Conservation (phyloP, 2,113 vertebrate genomes). For the Uria aalge region DNA sequence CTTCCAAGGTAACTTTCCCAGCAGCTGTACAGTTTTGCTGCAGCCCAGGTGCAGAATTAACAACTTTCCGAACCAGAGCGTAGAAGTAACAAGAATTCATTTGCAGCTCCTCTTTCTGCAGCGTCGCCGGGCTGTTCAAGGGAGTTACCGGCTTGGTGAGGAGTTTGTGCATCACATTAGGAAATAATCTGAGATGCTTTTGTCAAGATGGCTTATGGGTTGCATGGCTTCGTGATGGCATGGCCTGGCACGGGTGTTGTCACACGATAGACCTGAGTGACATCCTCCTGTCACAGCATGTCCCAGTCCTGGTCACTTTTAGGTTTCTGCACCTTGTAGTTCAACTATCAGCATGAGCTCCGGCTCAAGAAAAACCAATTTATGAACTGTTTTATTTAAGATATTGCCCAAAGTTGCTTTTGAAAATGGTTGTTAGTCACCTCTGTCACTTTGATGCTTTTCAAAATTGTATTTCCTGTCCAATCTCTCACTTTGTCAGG, state of each 20-base stretch:
- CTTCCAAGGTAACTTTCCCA: neutral
- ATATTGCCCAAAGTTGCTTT: neutral
- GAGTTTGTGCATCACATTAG: neutral
- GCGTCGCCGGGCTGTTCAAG: neutral
- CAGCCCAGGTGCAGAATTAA: neutral
- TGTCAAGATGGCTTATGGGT: neutral
- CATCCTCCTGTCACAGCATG: neutral
- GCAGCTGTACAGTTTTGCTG: neutral
- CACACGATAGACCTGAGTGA: neutral
- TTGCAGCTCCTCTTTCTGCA: neutral
- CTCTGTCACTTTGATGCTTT: neutral
- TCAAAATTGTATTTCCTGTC: neutral
- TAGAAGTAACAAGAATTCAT: neutral
- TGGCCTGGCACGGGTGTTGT: neutral
- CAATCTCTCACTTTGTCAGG: slow-evolving; percentile 46
- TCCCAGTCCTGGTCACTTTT: neutral
- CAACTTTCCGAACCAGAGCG: neutral
- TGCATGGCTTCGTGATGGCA: neutral
- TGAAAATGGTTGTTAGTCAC: slow-evolving; percentile 18
- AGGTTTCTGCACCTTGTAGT: neutral
- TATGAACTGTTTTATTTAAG: neutral
- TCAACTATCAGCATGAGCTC: neutral
- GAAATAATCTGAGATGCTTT: neutral
- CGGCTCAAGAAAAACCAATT: neutral
- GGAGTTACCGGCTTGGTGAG: neutral